These are phyloP conservation scores for Anguilla japonica DNA, from an alignment of 2,113 vertebrate genomes.

Conservation along the genomic window DNA sequence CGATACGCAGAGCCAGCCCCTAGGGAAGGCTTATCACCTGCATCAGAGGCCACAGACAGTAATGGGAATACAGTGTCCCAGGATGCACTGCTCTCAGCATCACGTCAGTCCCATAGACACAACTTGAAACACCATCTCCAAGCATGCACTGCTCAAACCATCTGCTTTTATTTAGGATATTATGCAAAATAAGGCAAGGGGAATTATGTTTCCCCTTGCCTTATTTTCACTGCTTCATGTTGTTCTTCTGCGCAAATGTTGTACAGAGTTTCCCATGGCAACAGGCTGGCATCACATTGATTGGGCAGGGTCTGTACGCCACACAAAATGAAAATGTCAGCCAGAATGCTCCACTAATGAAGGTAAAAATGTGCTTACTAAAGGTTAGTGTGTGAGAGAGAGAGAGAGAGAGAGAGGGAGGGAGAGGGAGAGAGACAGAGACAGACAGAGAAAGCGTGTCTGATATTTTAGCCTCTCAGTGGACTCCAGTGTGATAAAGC, in stretches of 20 bases:
- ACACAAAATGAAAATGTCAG: background rate
- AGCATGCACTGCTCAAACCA: background rate
- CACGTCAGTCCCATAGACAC: background rate
- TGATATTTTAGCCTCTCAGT: background rate
- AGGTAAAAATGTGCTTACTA: background rate
- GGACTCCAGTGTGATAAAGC: background rate
- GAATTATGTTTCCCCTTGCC: too few relatives aligned
- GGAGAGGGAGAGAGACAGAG: background rate
- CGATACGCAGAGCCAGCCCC: background rate
- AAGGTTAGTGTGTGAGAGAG: background rate
- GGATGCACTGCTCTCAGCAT: slow-evolving; percentile 11
- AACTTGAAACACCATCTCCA: background rate
- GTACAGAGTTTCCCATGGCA: background rate
- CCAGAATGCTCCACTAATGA: background rate
- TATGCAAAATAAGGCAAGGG: too few relatives aligned
- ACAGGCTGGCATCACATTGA: slow-evolving; percentile 12
- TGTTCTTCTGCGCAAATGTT: too few relatives aligned
- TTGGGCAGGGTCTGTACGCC: background rate
- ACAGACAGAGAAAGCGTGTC: background rate
- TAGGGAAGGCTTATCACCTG: background rate
- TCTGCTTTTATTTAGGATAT: too few relatives aligned
- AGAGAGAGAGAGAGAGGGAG: background rate
- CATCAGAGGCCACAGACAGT: too few relatives aligned
- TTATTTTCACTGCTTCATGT: too few relatives aligned
- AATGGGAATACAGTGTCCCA: background rate